Percentiles rank a stretch among this genome's conserved stretches.
These are phyloP conservation scores for Tupaia tana DNA, from an alignment of 2,113 vertebrate genomes.

Conservation along the genomic window DNA sequence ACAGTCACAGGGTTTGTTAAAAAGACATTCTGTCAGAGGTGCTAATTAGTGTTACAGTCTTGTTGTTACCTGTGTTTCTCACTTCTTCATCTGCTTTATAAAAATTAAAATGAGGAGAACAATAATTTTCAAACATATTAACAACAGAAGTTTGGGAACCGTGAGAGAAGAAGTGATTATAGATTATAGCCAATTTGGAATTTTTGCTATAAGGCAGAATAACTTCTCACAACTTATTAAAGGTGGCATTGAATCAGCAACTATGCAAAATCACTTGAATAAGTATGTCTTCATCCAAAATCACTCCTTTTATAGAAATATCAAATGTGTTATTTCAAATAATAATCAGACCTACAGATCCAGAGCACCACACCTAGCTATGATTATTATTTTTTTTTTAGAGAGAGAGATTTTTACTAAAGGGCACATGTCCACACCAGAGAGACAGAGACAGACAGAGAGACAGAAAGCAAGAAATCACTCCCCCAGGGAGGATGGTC, in stretches of 20 bases:
- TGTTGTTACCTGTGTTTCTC: constrained; percentile 36
- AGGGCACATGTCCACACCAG: no score
- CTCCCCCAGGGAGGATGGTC: no score
- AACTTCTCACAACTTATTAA: background rate
- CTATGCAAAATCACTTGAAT: background rate
- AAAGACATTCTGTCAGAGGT: constrained; percentile 56
- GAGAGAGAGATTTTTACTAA: no score
- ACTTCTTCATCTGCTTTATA: constrained; percentile 46
- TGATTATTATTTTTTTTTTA: no score
- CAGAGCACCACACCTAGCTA: background rate
- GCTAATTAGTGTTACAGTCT: constrained; percentile 59
- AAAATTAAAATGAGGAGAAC: constrained; percentile 48
- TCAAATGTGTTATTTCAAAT: background rate
- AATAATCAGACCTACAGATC: background rate
- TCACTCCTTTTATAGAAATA: background rate
- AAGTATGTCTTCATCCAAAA: background rate
- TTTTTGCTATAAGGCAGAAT: background rate
- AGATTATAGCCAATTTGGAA: background rate
- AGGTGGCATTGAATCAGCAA: background rate
- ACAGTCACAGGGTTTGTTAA: constrained; percentile 6
- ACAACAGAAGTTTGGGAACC: background rate
- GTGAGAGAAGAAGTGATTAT: background rate
- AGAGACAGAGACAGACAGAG: no score
- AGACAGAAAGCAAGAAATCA: no score
- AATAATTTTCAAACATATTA: constrained; percentile 29